These are phyloP conservation scores for Ennomos quercinarius DNA, from an alignment of 2,888 invertebrate genomes.

Conservation along the genomic window DNA sequence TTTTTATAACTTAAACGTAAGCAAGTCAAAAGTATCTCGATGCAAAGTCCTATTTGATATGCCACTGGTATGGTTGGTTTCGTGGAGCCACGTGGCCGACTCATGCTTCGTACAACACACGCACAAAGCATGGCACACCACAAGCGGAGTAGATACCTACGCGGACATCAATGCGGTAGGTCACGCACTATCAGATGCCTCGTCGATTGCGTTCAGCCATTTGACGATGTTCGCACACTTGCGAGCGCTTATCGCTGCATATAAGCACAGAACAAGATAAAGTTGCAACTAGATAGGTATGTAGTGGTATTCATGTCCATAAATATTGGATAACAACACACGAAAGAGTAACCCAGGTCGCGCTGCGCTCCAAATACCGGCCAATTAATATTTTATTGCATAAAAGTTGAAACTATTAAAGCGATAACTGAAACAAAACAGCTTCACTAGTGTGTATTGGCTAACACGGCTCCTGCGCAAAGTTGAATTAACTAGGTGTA, in stretches of 20 bases:
- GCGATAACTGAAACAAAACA: conserved; percentile 23
- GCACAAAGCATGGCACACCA: background rate
- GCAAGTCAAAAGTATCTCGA: too few relatives aligned
- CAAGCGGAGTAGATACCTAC: conserved; percentile 25
- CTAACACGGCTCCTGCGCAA: background rate
- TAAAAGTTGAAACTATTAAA: conserved; percentile 26
- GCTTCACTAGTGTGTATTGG: conserved; percentile 9
- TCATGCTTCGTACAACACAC: too few relatives aligned
- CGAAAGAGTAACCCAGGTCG: conserved; percentile 42
- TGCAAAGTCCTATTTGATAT: too few relatives aligned
- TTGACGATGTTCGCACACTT: conserved; percentile 35
- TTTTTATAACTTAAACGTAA: too few relatives aligned
- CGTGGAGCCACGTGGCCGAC: too few relatives aligned
- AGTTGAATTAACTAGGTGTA: conserved; percentile 4
- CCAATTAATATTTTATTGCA: conserved; percentile 10
- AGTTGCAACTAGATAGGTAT: conserved; percentile 39
- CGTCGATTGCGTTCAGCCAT: conserved; percentile 44
- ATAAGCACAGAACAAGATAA: conserved; percentile 37
- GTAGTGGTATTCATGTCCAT: conserved; percentile 12
- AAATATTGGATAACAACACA: conserved; percentile 29
- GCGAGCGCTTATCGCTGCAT: conserved; percentile 47
- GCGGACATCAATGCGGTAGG: conserved; percentile 53
- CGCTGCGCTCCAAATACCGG: conserved; percentile 23
- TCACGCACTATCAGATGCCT: conserved; percentile 53
- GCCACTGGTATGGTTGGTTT: too few relatives aligned